phyloP scores from a whole-genome alignment of 2,888 invertebrate species.

The Adela reaumurella region DNA sequence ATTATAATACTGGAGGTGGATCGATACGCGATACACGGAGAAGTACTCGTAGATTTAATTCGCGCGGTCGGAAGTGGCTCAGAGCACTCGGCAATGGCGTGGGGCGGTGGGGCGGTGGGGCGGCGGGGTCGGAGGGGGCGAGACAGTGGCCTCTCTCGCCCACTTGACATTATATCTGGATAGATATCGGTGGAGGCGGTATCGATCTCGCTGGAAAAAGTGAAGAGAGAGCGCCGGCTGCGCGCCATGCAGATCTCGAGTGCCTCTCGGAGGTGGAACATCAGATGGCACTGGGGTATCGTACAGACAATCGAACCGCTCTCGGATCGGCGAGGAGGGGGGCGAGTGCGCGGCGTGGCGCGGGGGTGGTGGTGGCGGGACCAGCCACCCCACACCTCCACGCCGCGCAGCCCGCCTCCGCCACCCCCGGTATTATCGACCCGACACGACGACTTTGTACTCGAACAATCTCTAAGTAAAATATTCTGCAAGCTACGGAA shows the following conservation, averaged over 20 bases:
- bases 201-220: background rate
- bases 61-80: background rate
- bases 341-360: slow-evolving; percentile 21
- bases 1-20: too few relatives aligned
- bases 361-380: slow-evolving; percentile 39
- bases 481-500: slow-evolving; percentile 21
- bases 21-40: too few relatives aligned
- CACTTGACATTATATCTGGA: background rate
- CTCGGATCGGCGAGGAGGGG: slow-evolving; percentile 23
- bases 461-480: slow-evolving; percentile 50
- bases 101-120: background rate
- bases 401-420: slow-evolving; percentile 10
- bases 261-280: slow-evolving; percentile 45
- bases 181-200: background rate
- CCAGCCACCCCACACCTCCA: slow-evolving; percentile 17
- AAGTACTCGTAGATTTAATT: background rate
- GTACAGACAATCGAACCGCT: slow-evolving; percentile 54
- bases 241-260: slow-evolving; percentile 58
- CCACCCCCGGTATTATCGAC: slow-evolving; percentile 52
- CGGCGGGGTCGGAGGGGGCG: background rate
- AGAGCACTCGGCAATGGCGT: background rate
- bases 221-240: slow-evolving; percentile 38
- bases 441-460: slow-evolving; percentile 42
- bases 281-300: slow-evolving; percentile 56
- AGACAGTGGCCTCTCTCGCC: too few relatives aligned